Evolutionary conservation across 2,113 vertebrate species (phyloP), one percentile per base, ranked within the genome.

Genomic region (Siniperca knerii): DNA sequence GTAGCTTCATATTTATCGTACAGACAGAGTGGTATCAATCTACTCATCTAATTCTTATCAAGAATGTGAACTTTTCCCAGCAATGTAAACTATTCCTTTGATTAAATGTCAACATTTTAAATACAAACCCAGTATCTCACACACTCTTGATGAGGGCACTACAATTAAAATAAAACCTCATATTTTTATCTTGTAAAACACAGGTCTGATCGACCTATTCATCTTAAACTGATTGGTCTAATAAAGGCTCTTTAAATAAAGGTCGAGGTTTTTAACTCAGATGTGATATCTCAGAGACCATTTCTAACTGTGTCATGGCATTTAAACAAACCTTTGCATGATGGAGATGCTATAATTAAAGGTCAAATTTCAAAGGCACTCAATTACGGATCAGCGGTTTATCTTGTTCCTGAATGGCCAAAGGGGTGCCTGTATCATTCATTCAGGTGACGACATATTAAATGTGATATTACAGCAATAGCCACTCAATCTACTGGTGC

Each of bases 201-300:
- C 58, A 55, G 64, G 9, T 29, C 23, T 66, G 35, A 57, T 44
- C 52, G n/a, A 46, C 37, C 18, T 8, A 33, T 60, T 2, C 48
- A 75, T 20, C 16, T 42, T 33, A 40, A 29, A 52, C 48, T 64
- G 68, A 81, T 72, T 58, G 67, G 21, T 8, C 4, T 68, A 10
- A 64, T 69, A 72, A 80, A 75, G 10, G 60, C 37, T 80, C 35
- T 66, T 71, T 48, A 57, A 57, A 21, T 62, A 65, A 79, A 83
- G 70, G 71, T 87, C 20, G 6, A 54, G 23, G 25, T 71, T 9
- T 83, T 70, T 61, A 62, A 57, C 40, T 76, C 66, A 79, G 35
- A 40, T 37, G 18, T 58, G 42, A 42, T 16, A 46, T 61, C 9
- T 46, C 16, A 42, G 62, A 42, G 62, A 57, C 65, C 25, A 58